phyloP scores from a whole-genome alignment of 2,888 invertebrate species.

The Pristionchus mayeri region DNA sequence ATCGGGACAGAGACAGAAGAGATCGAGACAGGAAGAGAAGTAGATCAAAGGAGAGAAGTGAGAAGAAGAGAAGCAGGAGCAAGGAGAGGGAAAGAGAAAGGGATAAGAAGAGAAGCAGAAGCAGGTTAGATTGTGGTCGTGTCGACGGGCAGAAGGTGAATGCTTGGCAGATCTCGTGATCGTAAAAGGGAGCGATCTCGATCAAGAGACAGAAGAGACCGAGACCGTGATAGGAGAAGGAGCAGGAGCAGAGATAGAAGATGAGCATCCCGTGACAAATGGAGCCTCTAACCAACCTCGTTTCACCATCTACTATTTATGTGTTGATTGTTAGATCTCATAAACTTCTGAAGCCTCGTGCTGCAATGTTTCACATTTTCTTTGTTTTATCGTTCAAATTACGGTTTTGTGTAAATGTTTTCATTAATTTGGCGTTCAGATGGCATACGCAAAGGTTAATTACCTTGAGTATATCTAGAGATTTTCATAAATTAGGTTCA shows the following conservation, averaged over 20 bases:
- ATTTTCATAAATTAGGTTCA: too few relatives aligned
- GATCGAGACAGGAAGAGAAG: constrained; percentile 54
- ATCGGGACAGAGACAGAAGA: constrained; percentile 52
- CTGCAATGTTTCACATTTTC: not conserved
- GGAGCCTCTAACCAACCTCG: not conserved
- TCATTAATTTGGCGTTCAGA: not conserved
- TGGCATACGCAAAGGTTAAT: not conserved
- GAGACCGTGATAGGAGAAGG: constrained; percentile 39
- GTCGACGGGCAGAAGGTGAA: not conserved
- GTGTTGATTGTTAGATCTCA: constrained; percentile 34
- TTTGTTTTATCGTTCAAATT: not conserved
- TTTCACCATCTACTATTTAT: constrained; percentile 18
- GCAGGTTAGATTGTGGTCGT: not conserved
- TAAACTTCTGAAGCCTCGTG: not conserved
- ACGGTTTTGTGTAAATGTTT: constrained; percentile 31
- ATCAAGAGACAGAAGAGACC: constrained; percentile 55
- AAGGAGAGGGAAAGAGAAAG: constrained; percentile 52
- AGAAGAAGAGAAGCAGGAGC: constrained; percentile 49
- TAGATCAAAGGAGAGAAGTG: constrained; percentile 52
- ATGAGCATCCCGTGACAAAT: constrained; percentile 2
- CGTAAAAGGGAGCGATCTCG: constrained; percentile 57
- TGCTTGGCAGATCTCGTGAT: constrained; percentile 46
- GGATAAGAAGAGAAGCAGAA: constrained; percentile 37
- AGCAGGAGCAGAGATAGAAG: constrained; percentile 40
- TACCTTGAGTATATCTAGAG: not conserved